Evolutionary conservation across 2,888 invertebrate species (phyloP), one percentile per base, ranked within the genome.

Genomic region (Torymus auratus): DNA sequence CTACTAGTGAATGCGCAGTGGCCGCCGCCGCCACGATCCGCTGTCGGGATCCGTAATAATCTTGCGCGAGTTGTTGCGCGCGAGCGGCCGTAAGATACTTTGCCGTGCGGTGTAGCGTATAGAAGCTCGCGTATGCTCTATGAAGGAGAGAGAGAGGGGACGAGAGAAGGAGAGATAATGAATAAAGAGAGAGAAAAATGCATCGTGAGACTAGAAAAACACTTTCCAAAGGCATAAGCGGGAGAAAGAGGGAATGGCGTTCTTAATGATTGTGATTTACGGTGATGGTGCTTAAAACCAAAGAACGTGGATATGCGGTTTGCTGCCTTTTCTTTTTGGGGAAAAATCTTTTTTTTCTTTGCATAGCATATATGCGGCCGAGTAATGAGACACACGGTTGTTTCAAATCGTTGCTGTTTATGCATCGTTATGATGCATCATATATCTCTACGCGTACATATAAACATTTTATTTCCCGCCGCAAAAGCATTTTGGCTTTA

Each of bases 211-310:
- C 60, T 78, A 76, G 80, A 83, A 83, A 84, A 85, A 83, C 83
- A 81, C 83, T 82, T 74, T 83, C 76, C 58, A 76, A 80, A 77
- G 76, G 62, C 67, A n/a, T n/a, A 65, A 73, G 55, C n/a, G 58
- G 7, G 41, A 41, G 41, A 41, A 41, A 62, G 53, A 58, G 55
- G 41, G 50, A 72, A 61, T 55, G 50, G 14, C 74, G 55, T 83
- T 87, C 76, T 86, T 88, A 88, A 87, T 88, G 88, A 89, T 88
- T 88, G 86, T 88, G 88, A 89, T 89, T 89, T 89, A 89, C 87
- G 87, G 83, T 83, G 82, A 74, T 23, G 53, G 14, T 61, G 28
- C 28, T 50, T 17, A 23, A 20, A 61, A 53, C 41, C 11, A 76
- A 55, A 11, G n/a, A 69, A 14, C 23, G 41, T 41, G 41, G 41